Evolutionary conservation across 2,888 invertebrate species (phyloP).

Genomic region (Chirona hameri): DNA sequence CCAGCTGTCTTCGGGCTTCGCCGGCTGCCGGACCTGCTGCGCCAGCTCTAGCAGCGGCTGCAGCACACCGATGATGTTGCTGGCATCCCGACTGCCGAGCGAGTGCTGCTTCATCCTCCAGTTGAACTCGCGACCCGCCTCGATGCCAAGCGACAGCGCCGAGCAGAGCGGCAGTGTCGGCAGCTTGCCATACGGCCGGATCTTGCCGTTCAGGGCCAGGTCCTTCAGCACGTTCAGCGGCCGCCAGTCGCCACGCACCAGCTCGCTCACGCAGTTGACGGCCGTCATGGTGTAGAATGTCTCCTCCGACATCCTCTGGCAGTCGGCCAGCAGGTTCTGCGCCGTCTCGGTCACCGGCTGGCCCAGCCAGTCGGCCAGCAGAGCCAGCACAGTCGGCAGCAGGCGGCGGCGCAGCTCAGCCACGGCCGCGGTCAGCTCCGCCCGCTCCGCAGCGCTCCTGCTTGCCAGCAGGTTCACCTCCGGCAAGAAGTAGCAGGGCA

Average conservation of each 20-base stretch:
- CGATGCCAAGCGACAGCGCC: background rate
- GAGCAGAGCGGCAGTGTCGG: background rate
- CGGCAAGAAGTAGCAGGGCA: background rate
- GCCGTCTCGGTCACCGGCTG: background rate
- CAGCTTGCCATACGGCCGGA: background rate
- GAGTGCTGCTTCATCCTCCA: background rate
- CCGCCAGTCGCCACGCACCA: background rate
- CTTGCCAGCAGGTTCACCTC: background rate
- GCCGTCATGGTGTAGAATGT: background rate
- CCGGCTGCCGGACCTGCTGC: background rate
- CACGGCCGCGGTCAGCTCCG: background rate
- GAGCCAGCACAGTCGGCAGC: background rate
- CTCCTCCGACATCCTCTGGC: background rate
- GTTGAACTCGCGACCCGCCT: background rate
- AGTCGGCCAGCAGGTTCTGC: background rate
- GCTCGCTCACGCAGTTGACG: background rate
- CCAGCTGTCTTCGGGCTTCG: background rate
- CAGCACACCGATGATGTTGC: background rate
- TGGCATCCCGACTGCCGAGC: background rate
- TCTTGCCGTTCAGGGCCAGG: background rate
- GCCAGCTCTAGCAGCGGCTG: background rate
- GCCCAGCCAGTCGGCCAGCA: background rate
- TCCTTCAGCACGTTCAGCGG: background rate
- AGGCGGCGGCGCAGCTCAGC: background rate
- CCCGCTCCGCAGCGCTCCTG: background rate